Percentiles rank a stretch among this genome's conserved stretches.
phyloP scores from a whole-genome alignment of 2,113 vertebrate species.

The Thalassoma bifasciatum region DNA sequence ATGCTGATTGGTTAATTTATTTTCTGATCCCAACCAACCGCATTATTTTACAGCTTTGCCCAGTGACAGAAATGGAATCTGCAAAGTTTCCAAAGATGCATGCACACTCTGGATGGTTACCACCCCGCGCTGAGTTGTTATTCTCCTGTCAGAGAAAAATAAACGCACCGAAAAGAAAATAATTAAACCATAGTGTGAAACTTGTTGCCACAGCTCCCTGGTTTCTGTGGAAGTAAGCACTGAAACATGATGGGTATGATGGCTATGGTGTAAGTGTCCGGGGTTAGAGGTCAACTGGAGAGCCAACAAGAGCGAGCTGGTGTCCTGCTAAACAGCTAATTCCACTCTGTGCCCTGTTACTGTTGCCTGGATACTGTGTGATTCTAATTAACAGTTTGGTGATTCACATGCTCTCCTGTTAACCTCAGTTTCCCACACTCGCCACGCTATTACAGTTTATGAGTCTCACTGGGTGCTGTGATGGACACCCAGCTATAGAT shows the following conservation, averaged over 20 bases:
- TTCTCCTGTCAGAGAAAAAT: conserved; percentile 1
- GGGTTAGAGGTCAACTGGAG: conserved; percentile 50
- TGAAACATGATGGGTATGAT: conserved; percentile 17
- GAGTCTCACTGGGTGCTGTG: not conserved
- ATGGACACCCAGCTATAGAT: conserved; percentile 11
- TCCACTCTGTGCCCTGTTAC: conserved; percentile 22
- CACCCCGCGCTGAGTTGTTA: not conserved
- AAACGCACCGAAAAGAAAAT: not conserved
- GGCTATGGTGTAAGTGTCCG: conserved; percentile 13
- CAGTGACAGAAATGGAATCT: no score
- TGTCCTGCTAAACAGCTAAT: conserved; percentile 49
- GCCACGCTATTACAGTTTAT: conserved; percentile 18
- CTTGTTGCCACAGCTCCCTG: not conserved
- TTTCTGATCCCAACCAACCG: no score
- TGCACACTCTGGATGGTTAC: not conserved
- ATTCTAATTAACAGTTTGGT: conserved; percentile 69
- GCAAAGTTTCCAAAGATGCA: no score
- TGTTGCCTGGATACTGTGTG: conserved; percentile 69
- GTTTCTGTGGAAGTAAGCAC: conserved; percentile 18
- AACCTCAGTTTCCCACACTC: conserved; percentile 45
- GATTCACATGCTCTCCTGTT: conserved; percentile 50
- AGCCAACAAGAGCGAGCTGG: conserved; percentile 43
- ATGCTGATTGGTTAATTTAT: no score
- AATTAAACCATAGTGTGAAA: conserved; percentile 10
- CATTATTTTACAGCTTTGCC: no score